Conservation (phyloP, 30 jellyfish, hydroid and myxozoan species). For the Nemopilema nomurai region DNA sequence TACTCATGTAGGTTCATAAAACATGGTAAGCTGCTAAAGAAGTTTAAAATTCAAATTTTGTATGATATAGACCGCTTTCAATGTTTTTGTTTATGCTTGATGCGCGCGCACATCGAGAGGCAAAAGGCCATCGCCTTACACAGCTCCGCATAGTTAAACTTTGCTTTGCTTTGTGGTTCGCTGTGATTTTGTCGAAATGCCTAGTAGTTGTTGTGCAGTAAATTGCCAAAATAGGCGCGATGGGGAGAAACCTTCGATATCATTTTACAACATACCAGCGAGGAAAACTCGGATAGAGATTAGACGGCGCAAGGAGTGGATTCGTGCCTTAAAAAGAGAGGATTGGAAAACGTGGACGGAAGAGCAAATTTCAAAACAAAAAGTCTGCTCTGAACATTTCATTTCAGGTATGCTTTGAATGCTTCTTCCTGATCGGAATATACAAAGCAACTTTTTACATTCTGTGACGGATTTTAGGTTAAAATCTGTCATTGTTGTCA, state of each 20-base stretch:
- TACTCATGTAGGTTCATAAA: too few relatives aligned
- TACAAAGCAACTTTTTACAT: not conserved
- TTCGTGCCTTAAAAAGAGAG: conserved; percentile 39
- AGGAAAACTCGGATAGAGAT: conserved; percentile 46
- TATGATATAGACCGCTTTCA: not conserved
- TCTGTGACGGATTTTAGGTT: not conserved
- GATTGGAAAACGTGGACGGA: conserved; percentile 55
- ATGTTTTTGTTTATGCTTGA: conserved; percentile 13
- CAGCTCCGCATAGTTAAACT: conserved; percentile 12
- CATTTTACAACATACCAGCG: conserved; percentile 48
- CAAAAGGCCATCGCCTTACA: conserved; percentile 4
- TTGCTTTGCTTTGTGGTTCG: not conserved
- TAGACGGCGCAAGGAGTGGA: conserved; percentile 60
- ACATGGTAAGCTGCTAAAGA: too few relatives aligned
- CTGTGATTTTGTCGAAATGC: conserved; percentile 37
- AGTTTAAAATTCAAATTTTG: too few relatives aligned
- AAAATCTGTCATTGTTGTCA: not conserved
- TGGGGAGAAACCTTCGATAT: conserved; percentile 2
- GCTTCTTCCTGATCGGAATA: not conserved
- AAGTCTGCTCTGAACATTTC: conserved; percentile 45
- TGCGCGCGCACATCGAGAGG: conserved; percentile 62
- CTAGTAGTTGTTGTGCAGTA: conserved; percentile 68
- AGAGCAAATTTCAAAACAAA: conserved; percentile 47
- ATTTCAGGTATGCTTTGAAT: conserved; percentile 31
- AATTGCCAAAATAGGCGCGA: conserved; percentile 12